Percentiles rank a stretch among this genome's conserved stretches.
Conservation (phyloP, 2,113 vertebrate genomes). For the Cynocephalus volans region DNA sequence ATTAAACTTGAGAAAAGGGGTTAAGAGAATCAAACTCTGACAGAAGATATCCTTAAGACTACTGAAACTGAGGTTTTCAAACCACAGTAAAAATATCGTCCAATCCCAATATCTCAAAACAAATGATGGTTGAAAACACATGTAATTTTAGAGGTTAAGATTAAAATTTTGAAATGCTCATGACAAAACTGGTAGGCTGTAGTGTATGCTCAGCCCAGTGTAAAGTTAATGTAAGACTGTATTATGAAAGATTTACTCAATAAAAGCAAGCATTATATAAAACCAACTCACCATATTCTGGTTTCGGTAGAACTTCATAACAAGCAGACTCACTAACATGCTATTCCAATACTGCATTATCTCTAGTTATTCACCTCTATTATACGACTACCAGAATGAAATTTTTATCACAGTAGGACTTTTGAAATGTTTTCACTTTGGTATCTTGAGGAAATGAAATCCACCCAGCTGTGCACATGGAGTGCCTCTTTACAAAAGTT, state of each 20-base stretch:
- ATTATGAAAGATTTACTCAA: conserved; percentile 34
- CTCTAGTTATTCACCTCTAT: conserved; percentile 43
- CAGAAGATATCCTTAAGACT: not conserved
- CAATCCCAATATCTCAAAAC: not conserved
- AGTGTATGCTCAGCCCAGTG: not conserved
- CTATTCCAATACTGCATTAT: not conserved
- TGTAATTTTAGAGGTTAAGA: conserved; percentile 28
- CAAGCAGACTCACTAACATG: not conserved
- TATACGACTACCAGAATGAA: conserved; percentile 51
- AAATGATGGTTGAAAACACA: not conserved
- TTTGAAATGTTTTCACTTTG: conserved; percentile 62
- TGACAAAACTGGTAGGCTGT: not conserved
- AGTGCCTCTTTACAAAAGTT: not conserved
- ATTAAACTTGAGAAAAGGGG: not conserved
- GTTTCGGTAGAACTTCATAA: conserved; percentile 58
- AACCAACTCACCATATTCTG: conserved; percentile 3
- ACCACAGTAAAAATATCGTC: not conserved
- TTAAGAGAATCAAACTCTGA: conserved; percentile 2
- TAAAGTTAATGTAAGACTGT: conserved; percentile 44
- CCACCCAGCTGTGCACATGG: not conserved
- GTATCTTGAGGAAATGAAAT: conserved; percentile 70
- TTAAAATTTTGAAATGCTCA: conserved; percentile 63
- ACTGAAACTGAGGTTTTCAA: conserved; percentile 59
- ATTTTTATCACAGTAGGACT: conserved; percentile 65
- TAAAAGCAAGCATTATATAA: conserved; percentile 53